A percentile compares a stretch with the other conserved stretches of the same genome.
Evolutionary conservation across 2,888 invertebrate species (phyloP).

Genomic region (Apoda limacodes): DNA sequence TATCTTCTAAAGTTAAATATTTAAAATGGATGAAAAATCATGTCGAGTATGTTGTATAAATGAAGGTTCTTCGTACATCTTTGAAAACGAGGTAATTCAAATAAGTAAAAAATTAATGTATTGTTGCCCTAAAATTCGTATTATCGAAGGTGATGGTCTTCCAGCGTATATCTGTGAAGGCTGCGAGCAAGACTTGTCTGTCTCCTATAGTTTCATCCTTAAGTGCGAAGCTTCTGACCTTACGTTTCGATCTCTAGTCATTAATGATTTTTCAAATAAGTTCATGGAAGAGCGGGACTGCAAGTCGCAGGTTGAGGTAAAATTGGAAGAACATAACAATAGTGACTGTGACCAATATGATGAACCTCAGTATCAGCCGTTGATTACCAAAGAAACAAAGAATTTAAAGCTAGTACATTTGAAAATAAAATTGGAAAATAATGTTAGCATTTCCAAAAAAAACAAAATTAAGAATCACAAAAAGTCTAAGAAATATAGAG

Average conservation of each 20-base stretch:
- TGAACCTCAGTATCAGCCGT: slow-evolving; percentile 17
- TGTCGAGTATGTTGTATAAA: slow-evolving; percentile 42
- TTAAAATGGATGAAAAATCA: slow-evolving; percentile 28
- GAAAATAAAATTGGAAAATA: slow-evolving; percentile 10
- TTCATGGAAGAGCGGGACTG: background rate
- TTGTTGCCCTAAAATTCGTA: slow-evolving; percentile 35
- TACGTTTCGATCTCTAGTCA: slow-evolving; percentile 26
- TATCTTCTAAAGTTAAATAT: no score
- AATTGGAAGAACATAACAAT: slow-evolving; percentile 24
- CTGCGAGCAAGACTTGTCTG: slow-evolving; percentile 32
- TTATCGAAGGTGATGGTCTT: slow-evolving; percentile 36
- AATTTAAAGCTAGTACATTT: slow-evolving; percentile 8
- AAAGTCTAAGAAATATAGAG: slow-evolving; percentile 17
- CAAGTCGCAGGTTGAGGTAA: slow-evolving; percentile 19
- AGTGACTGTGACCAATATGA: slow-evolving; percentile 21
- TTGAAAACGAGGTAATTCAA: slow-evolving; percentile 22
- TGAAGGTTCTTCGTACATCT: slow-evolving; percentile 31
- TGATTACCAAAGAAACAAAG: slow-evolving; percentile 11
- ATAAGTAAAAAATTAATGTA: slow-evolving; percentile 34
- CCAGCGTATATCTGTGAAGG: slow-evolving; percentile 32
- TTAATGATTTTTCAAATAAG: background rate
- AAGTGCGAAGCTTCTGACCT: slow-evolving; percentile 43
- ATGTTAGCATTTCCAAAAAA: slow-evolving; percentile 13
- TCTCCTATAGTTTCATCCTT: slow-evolving; percentile 35
- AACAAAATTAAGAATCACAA: slow-evolving; percentile 21